Percentiles rank a stretch among this genome's conserved stretches.
phyloP scores from a whole-genome alignment of 2,797 vertebrate genomes.

The Phalloptychus januarius region DNA sequence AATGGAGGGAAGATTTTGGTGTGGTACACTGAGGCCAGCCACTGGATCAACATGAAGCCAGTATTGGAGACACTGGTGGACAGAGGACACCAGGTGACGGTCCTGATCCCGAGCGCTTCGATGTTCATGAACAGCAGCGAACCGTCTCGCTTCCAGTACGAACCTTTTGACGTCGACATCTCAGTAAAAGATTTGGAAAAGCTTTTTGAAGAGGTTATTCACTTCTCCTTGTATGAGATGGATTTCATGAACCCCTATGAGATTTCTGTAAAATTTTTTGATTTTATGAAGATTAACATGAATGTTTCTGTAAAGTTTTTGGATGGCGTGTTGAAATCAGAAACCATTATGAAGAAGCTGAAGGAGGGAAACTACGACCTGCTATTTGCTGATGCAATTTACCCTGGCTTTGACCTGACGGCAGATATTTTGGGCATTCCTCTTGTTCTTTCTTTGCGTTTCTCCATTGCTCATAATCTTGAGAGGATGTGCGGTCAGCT shows the following conservation, averaged over 20 bases:
- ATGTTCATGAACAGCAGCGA: conserved; percentile 75
- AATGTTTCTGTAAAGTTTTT: conserved; percentile 61
- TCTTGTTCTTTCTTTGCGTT: conserved; percentile 81
- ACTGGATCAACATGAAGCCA: conserved; percentile 87
- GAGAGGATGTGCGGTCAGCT: conserved; percentile 87
- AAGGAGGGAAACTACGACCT: conserved; percentile 77
- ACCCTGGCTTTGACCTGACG: conserved; percentile 80
- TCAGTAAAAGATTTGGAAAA: conserved; percentile 17
- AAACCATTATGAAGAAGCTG: conserved; percentile 77
- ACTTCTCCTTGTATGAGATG: conserved; percentile 75
- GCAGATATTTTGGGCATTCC: conserved; percentile 82
- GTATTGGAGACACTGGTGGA: conserved; percentile 76
- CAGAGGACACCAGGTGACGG: conserved; percentile 81
- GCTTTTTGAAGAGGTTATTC: conserved; percentile 39
- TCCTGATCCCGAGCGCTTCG: conserved; percentile 71
- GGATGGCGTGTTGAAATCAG: conserved; percentile 77
- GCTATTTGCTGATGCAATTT: conserved; percentile 83
- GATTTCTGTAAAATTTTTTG: conserved; percentile 71
- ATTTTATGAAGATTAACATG: conserved; percentile 43
- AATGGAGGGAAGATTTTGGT: conserved; percentile 81
- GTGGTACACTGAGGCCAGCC: conserved; percentile 87
- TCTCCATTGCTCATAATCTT: conserved; percentile 76
- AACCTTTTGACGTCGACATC: conserved; percentile 64
- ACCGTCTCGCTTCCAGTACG: conserved; percentile 58
- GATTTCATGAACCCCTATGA: conserved; percentile 73